These are phyloP conservation scores for Mycteria americana DNA, from an alignment of 2,797 vertebrate species.

Conservation along the genomic window DNA sequence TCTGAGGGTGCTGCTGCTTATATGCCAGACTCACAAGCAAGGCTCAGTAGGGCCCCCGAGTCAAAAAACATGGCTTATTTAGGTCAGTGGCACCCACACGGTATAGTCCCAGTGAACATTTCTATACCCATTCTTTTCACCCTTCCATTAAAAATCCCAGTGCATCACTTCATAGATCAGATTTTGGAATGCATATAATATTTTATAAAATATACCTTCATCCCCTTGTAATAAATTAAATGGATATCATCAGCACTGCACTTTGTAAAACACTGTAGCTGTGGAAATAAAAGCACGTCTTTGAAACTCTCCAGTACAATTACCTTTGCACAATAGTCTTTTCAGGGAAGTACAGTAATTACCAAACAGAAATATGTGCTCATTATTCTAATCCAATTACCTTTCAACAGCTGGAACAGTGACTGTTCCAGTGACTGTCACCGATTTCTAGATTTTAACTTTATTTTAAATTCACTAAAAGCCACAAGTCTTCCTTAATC, in stretches of 20 bases:
- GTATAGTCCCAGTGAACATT: background rate
- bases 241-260: background rate
- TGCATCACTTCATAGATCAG: background rate
- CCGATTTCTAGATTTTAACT: background rate
- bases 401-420: conserved; percentile 13
- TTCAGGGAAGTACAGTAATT: conserved; percentile 37
- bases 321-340: conserved; percentile 22
- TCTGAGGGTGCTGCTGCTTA: background rate
- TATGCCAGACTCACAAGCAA: background rate
- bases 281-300: conserved; percentile 29
- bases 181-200: background rate
- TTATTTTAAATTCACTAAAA: background rate
- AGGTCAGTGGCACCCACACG: rapidly evolving
- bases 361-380: conserved; percentile 26
- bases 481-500: background rate
- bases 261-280: background rate
- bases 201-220: background rate
- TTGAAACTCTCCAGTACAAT: conserved; percentile 22
- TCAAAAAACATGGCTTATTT: background rate
- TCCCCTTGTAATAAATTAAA: conserved; percentile 11
- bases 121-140: background rate
- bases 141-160: background rate
- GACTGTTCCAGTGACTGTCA: conserved; percentile 17
- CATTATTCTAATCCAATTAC: conserved; percentile 51
- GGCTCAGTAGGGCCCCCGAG: background rate